These are phyloP conservation scores for Pammene aurita DNA, from an alignment of 2,888 invertebrate genomes.

Conservation along the genomic window DNA sequence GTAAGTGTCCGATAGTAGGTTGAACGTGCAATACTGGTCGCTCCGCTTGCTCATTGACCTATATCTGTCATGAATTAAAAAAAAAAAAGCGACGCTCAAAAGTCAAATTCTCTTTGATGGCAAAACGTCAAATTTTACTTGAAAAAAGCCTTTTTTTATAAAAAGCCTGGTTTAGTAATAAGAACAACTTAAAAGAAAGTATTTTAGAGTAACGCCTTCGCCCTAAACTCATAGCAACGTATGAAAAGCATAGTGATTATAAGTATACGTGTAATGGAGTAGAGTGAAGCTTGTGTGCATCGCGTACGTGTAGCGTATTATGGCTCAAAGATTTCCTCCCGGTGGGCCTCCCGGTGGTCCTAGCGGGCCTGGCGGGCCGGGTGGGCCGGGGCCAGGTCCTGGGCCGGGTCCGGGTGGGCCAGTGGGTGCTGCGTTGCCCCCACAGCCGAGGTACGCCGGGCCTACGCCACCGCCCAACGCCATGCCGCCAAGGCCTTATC, in stretches of 20 bases:
- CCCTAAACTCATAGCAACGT: neutral
- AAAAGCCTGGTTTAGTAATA: neutral
- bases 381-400: slow-evolving; percentile 21
- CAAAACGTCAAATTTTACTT: slow-evolving; percentile 23
- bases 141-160: neutral
- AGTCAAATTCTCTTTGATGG: slow-evolving; percentile 21
- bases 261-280: slow-evolving; percentile 31
- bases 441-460: slow-evolving; percentile 69
- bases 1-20: too few species aligned
- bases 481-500: slow-evolving; percentile 87
- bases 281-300: slow-evolving; percentile 13
- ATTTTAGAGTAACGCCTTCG: neutral
- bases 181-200: neutral
- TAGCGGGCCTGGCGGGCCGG: slow-evolving; percentile 30
- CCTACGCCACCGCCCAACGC: slow-evolving; percentile 85
- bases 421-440: slow-evolving; percentile 79
- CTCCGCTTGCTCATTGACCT: too few species aligned
- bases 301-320: slow-evolving; percentile 45
- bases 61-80: too few species aligned
- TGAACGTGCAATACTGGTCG: too few species aligned
- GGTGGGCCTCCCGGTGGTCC: slow-evolving; percentile 55
- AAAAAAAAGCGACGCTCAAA: slow-evolving; percentile 20
- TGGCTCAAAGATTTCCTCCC: slow-evolving; percentile 73
- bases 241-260: slow-evolving; percentile 6
- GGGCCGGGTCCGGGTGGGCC: slow-evolving; percentile 48